These are phyloP conservation scores for Dryoscopus gambensis DNA, from an alignment of 2,113 vertebrate genomes.

Conservation along the genomic window DNA sequence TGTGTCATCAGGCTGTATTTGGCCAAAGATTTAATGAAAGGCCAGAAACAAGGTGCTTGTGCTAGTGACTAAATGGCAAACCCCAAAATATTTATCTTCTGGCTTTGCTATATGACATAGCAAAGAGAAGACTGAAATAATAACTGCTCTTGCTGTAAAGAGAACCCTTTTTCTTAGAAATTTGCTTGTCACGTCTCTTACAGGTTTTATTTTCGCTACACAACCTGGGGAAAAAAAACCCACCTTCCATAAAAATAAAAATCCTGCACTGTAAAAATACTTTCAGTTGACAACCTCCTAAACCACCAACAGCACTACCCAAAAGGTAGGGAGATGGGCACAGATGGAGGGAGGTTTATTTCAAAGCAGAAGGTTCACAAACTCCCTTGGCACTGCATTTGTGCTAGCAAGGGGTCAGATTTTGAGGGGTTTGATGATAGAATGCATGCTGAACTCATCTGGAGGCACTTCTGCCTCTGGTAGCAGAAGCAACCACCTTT, in stretches of 20 bases:
- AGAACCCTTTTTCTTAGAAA: neutral
- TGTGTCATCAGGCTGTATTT: neutral
- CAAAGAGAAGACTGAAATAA: neutral
- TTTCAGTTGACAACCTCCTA: neutral
- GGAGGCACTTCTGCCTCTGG: neutral
- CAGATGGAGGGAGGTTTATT: neutral
- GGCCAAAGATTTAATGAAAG: neutral
- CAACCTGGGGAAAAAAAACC: accelerated
- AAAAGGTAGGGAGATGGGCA: neutral
- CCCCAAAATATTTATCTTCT: neutral
- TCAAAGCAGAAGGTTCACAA: neutral
- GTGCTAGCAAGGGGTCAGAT: neutral
- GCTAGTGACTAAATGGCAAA: neutral
- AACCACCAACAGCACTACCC: neutral
- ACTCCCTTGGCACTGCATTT: neutral
- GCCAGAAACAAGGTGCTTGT: neutral
- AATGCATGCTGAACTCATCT: neutral
- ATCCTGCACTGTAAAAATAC: neutral
- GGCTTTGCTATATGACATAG: neutral
- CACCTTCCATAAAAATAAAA: neutral
- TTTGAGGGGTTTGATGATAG: neutral
- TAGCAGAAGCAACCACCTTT: neutral
- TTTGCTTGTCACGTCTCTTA: neutral
- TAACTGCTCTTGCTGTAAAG: neutral
- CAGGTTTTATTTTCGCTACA: neutral